phyloP scores from a whole-genome alignment of 1,140 invertebrate genomes.

The Hirudo medicinalis region DNA sequence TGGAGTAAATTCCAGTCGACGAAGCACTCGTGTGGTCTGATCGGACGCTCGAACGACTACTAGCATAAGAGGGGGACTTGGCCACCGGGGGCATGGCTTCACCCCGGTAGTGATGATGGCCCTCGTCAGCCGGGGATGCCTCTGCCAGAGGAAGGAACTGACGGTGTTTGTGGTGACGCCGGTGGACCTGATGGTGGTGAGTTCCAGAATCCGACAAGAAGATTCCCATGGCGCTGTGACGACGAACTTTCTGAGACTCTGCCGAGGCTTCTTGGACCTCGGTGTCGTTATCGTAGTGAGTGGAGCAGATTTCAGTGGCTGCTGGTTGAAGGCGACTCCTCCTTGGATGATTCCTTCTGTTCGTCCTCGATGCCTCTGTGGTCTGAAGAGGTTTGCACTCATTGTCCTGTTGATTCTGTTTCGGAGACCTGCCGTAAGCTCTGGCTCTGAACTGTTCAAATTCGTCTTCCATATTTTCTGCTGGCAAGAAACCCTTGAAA shows the following conservation, averaged over 20 bases:
- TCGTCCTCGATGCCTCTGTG: background rate
- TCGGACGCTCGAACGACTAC: too few species aligned
- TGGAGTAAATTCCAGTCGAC: too few species aligned
- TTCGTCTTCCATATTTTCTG: conserved; percentile 4
- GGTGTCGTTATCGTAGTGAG: background rate
- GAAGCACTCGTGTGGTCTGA: too few species aligned
- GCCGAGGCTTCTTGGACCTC: background rate
- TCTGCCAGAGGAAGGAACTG: background rate
- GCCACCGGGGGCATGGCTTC: background rate
- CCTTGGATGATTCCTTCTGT: background rate
- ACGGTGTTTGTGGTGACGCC: background rate
- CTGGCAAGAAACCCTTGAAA: background rate
- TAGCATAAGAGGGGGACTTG: background rate
- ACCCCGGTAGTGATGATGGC: too few species aligned
- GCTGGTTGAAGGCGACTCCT: background rate
- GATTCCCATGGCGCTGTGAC: conserved; percentile 8
- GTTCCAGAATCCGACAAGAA: background rate
- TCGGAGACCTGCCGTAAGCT: conserved; percentile 11
- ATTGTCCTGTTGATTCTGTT: background rate
- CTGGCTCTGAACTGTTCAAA: conserved; percentile 15
- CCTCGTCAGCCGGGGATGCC: too few species aligned
- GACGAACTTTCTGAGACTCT: background rate
- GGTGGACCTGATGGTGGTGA: background rate
- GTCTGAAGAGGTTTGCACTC: background rate
- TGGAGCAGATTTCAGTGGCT: background rate